Conservation (phyloP, 2,797 vertebrate species). For the Yasuhikotakia modesta region DNA sequence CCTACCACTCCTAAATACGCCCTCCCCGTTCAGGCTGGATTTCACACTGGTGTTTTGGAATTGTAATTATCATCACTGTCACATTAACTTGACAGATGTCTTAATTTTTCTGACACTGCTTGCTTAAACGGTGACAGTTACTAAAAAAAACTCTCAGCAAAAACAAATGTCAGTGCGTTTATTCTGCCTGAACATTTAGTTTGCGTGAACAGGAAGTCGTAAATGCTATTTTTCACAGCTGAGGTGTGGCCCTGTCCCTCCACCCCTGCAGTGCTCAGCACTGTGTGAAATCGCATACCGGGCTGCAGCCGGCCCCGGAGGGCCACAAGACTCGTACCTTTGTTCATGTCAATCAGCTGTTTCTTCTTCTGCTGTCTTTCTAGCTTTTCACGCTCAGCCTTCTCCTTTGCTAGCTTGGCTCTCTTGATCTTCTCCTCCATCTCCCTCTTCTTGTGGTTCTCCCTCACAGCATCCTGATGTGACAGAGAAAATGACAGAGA, state of each 20-base stretch:
- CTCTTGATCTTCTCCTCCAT: slow-evolving; percentile 95
- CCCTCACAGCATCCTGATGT: slow-evolving; percentile 91
- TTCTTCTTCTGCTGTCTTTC: slow-evolving; percentile 97
- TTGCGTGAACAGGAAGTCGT: slow-evolving; percentile 48
- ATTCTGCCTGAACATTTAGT: slow-evolving; percentile 58
- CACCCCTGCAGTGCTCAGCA: slow-evolving; percentile 58
- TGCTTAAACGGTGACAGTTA: slow-evolving; percentile 16
- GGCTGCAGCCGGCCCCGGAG: slow-evolving; percentile 38
- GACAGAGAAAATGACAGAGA: slow-evolving; percentile 5
- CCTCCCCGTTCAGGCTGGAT: background rate
- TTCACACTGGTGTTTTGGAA: background rate
- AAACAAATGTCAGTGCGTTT: slow-evolving; percentile 13
- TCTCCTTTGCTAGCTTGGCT: slow-evolving; percentile 96
- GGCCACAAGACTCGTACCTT: slow-evolving; percentile 82
- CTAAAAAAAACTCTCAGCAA: slow-evolving; percentile 30
- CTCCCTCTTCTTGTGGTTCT: slow-evolving; percentile 96
- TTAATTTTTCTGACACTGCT: slow-evolving; percentile 2
- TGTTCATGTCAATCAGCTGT: slow-evolving; percentile 97
- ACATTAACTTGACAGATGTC: slow-evolving; percentile 26
- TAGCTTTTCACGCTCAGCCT: slow-evolving; percentile 92
- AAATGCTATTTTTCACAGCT: slow-evolving; percentile 51
- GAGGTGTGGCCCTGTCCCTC: slow-evolving; percentile 51
- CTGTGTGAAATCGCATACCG: slow-evolving; percentile 63
- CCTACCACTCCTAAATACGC: background rate
- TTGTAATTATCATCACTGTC: slow-evolving; percentile 11